Conservation (phyloP, 2,113 vertebrate genomes). For the Nettapus auritus region DNA sequence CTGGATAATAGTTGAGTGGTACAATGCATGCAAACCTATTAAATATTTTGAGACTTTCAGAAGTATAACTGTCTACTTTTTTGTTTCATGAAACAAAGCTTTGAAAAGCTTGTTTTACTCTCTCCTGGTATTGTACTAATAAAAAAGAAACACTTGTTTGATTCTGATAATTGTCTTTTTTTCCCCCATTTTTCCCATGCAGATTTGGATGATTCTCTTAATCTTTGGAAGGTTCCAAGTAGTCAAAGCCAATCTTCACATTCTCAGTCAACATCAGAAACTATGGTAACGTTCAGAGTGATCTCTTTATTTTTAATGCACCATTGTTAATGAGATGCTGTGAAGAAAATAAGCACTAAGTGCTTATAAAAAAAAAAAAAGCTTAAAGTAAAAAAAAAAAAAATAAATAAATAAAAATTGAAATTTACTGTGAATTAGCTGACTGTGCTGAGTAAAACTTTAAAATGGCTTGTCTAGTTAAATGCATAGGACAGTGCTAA, state of each 20-base stretch:
- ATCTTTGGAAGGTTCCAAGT: conserved; percentile 80
- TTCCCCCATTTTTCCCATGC: not conserved
- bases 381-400: not conserved
- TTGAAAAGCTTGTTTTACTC: not conserved
- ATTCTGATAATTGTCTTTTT: not conserved
- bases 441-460: not conserved
- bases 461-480: not conserved
- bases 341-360: not conserved
- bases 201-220: conserved; percentile 88
- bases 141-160: not conserved
- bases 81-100: not conserved
- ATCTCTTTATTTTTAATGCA: not conserved
- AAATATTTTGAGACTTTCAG: not conserved
- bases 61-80: not conserved
- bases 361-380: not conserved
- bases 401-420: not conserved
- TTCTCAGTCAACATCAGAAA: conserved; percentile 93
- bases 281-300: conserved; percentile 79
- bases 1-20: not conserved
- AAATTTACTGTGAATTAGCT: not conserved
- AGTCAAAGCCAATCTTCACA: conserved; percentile 77
- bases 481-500: not conserved
- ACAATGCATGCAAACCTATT: not conserved
- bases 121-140: not conserved
- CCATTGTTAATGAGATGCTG: not conserved